Conservation (phyloP, 2,888 invertebrate species). For the Nemoura dubitans region DNA sequence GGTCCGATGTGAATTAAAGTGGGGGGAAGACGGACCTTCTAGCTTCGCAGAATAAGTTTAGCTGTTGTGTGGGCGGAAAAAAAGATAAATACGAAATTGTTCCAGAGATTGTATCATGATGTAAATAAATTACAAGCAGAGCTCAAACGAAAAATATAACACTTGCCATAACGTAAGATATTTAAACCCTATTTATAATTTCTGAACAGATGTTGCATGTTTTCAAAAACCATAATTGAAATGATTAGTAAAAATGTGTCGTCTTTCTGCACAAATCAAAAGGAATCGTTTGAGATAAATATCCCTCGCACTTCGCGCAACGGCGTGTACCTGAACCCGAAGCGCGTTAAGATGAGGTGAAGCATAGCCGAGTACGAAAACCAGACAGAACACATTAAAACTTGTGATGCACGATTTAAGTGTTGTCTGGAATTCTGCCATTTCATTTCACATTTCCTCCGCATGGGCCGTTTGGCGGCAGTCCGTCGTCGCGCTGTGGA, state of each 20-base stretch:
- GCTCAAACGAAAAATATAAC: too few relatives aligned
- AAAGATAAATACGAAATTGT: too few relatives aligned
- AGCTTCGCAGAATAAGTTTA: too few relatives aligned
- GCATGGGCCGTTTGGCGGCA: not conserved
- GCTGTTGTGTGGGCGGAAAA: too few relatives aligned
- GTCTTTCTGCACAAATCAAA: not conserved
- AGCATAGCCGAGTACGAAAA: not conserved
- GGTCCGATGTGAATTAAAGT: too few relatives aligned
- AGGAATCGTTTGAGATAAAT: too few relatives aligned
- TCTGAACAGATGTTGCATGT: not conserved
- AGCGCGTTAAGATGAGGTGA: not conserved
- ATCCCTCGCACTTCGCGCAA: not conserved
- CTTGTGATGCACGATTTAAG: constrained; percentile 17
- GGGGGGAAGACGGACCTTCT: too few relatives aligned
- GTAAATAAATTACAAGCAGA: too few relatives aligned
- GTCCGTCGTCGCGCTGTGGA: not conserved
- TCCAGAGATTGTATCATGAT: too few relatives aligned
- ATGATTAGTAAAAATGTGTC: not conserved
- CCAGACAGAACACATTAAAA: constrained; percentile 20
- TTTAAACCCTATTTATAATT: too few relatives aligned
- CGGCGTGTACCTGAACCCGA: not conserved
- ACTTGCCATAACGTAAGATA: too few relatives aligned
- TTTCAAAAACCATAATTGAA: not conserved
- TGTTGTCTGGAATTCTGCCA: constrained; percentile 24
- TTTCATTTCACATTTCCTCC: constrained; percentile 4